Conservation (phyloP, 2,113 vertebrate species). For the Myodes glareolus region DNA sequence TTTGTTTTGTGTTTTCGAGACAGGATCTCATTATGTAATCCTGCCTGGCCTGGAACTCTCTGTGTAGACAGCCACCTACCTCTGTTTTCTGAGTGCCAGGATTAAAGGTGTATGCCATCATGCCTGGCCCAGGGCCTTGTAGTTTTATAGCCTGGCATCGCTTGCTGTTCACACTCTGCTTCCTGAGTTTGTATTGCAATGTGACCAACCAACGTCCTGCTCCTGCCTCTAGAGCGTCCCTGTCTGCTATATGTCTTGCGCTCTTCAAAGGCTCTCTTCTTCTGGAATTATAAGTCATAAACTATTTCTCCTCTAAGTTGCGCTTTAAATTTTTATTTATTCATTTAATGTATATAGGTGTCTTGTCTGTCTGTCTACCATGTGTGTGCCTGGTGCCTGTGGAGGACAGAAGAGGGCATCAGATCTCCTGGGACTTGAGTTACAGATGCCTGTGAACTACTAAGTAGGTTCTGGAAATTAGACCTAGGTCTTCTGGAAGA, state of each 20-base stretch:
- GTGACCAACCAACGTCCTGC: background rate
- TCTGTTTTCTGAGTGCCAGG: background rate
- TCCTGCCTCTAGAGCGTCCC: background rate
- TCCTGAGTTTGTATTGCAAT: background rate
- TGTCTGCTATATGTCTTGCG: background rate
- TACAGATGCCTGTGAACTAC: background rate
- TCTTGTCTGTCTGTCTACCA: background rate
- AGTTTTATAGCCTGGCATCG: background rate
- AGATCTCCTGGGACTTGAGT: background rate
- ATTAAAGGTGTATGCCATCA: background rate
- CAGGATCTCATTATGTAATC: background rate
- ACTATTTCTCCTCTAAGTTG: background rate
- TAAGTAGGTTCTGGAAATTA: background rate
- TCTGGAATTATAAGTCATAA: background rate
- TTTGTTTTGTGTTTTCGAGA: background rate
- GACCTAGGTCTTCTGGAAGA: background rate
- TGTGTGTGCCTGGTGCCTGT: background rate
- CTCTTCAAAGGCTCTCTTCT: background rate
- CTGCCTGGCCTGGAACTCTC: background rate
- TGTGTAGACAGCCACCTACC: background rate
- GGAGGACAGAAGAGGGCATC: background rate
- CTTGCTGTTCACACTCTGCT: background rate
- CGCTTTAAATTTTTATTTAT: background rate
- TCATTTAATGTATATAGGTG: background rate
- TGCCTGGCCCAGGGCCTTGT: background rate